Evolutionary conservation across 2,113 vertebrate species (phyloP).

Genomic region (Pollimyrus isidori): DNA sequence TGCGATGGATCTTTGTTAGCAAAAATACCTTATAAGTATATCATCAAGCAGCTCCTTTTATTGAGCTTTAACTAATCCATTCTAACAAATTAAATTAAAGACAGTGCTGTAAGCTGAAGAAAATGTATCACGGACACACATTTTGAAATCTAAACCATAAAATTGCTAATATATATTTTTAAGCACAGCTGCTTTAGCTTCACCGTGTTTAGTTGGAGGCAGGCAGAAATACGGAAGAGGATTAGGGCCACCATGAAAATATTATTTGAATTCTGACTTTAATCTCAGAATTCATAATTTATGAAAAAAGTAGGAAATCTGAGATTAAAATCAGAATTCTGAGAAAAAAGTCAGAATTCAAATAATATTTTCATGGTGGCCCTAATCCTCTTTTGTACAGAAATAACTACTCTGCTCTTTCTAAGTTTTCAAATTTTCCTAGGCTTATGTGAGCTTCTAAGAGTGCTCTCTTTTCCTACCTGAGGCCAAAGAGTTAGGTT

Average conservation of each 20-base stretch:
- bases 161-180: background rate
- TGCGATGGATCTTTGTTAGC: constrained; percentile 33
- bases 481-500: background rate
- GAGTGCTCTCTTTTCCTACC: background rate
- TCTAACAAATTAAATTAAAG: constrained; percentile 30
- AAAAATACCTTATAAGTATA: constrained; percentile 9
- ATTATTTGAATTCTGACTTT: too few species aligned
- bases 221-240: too few species aligned
- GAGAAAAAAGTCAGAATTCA: too few species aligned
- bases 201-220: too few species aligned
- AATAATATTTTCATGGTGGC: too few species aligned
- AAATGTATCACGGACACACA: background rate
- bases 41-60: constrained; percentile 31
- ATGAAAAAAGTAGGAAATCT: too few species aligned
- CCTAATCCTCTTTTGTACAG: too few species aligned
- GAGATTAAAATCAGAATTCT: too few species aligned
- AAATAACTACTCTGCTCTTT: background rate
- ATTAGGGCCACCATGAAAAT: too few species aligned
- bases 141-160: background rate
- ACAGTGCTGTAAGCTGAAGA: constrained; percentile 9
- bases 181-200: background rate
- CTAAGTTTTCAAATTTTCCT: background rate
- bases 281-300: too few species aligned
- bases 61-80: constrained; percentile 13
- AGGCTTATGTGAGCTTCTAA: background rate